Percentiles rank a stretch among this genome's conserved stretches.
phyloP scores from a whole-genome alignment of 2,888 invertebrate genomes.

The Drosophila cognata region DNA sequence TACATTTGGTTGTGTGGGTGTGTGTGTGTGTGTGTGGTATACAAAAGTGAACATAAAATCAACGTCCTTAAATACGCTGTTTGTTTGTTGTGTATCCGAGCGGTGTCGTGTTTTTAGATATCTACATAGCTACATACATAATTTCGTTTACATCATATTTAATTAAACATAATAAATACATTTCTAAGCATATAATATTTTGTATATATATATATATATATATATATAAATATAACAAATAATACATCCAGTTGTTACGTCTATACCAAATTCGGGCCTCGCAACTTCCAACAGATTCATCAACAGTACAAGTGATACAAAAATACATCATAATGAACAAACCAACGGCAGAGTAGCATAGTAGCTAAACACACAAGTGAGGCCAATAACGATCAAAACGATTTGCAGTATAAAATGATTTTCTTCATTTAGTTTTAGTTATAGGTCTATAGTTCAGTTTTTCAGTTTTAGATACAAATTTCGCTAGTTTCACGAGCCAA shows the following conservation, averaged over 20 bases:
- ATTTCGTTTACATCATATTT: constrained; percentile 60
- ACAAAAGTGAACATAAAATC: constrained; percentile 75
- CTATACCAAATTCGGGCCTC: constrained; percentile 33
- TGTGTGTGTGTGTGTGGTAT: constrained; percentile 41
- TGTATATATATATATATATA: constrained; percentile 58
- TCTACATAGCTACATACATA: constrained; percentile 75
- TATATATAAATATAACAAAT: constrained; percentile 69
- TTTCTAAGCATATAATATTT: constrained; percentile 62
- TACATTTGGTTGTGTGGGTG: constrained; percentile 69
- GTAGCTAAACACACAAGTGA: constrained; percentile 35
- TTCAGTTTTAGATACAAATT: constrained; percentile 29
- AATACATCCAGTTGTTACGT: constrained; percentile 65
- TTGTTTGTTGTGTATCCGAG: constrained; percentile 25
- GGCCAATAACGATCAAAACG: constrained; percentile 28
- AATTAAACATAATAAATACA: constrained; percentile 78
- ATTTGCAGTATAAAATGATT: constrained; percentile 33
- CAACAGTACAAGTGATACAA: constrained; percentile 70
- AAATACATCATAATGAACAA: constrained; percentile 68
- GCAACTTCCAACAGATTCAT: constrained; percentile 48
- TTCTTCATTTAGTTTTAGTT: constrained; percentile 21
- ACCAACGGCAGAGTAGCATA: constrained; percentile 38
- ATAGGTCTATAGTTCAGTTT: constrained; percentile 7
- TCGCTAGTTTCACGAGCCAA: constrained; percentile 55
- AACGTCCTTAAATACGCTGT: constrained; percentile 55
- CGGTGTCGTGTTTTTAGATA: constrained; percentile 48